Base-by-base conservation (phyloP, 2,797 vertebrate genomes). In the Syndactyla subalaris region DNA sequence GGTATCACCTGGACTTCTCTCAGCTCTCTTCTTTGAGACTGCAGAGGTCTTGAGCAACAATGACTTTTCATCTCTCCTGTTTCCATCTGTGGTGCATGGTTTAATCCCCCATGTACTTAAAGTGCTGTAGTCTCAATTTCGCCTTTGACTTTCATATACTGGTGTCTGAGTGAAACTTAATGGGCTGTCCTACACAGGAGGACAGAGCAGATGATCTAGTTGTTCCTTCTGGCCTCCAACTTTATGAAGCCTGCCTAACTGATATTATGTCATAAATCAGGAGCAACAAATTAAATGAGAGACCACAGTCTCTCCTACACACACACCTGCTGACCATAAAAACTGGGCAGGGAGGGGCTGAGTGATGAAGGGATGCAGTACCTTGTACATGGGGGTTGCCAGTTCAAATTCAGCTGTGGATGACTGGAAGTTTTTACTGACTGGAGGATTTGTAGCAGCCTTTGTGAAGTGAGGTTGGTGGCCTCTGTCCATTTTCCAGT, bases 281-380 rank as follows among this genome's bases (percentile, higher is more conserved):
- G 75, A 91, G 91, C 80, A 87, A 70, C 52, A 82, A 94, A 91
- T 76, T 15, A 85, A 94, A 92, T 75, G 62, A 48, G 85, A 96
- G 81, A 43, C 58, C 71, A 73, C 45, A 57, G 87, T 9, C 55
- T 74, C 85, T 94, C 91, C 91, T 86, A 46, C 89, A 38, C 89
- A 78, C 74, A 74, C 89, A 92, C 91, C 95, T 93, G 89, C 94
- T 93, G 84, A 75, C 89, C 20, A 23, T 96, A 94, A 96, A 96
- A 96, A 46, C 57, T 8, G n/a, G 20, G 48, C n/a, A 45, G 71
- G 65, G 67, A 78, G 55, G 55, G 66, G 48, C 15, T 86, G 86
- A 91, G 71, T 55, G 84, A 65, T 51, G 80, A 91, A 91, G 87
- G 85, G 34, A 63, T 73, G 73, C 59, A 83, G 74, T 57, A 88